Conservation (phyloP, 2,797 vertebrate genomes). For the Melanotaenia nigrans region DNA sequence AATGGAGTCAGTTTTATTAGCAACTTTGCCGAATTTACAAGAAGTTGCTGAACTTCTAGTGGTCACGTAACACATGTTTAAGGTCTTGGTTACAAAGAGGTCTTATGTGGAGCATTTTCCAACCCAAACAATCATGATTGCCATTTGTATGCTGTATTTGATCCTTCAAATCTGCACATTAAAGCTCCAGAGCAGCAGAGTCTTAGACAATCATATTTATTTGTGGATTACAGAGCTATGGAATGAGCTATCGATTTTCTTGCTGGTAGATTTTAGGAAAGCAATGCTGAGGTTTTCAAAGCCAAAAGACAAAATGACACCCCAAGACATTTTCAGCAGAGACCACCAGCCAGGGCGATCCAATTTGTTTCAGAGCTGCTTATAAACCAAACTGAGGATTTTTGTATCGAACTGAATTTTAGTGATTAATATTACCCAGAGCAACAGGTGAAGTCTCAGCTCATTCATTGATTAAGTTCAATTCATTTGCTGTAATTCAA, state of each 20-base stretch:
- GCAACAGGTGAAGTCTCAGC: constrained; percentile 19
- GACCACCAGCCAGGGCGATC: constrained; percentile 1
- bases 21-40: constrained; percentile 30
- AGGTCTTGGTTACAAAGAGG: constrained; percentile 5
- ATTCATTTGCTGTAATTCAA: constrained; percentile 33
- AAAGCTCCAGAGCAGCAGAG: constrained; percentile 35
- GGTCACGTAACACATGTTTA: constrained; percentile 1
- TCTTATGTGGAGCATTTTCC: not conserved
- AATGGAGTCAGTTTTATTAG: constrained; percentile 61
- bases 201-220: constrained; percentile 66
- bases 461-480: constrained; percentile 21
- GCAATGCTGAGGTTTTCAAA: constrained; percentile 30
- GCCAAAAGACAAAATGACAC: constrained; percentile 51
- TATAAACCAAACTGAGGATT: constrained; percentile 8
- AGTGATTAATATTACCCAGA: constrained; percentile 18
- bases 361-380: not conserved
- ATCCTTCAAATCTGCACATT: constrained; percentile 58
- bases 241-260: constrained; percentile 76
- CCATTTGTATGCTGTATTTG: constrained; percentile 22
- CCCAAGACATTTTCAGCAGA: constrained; percentile 15
- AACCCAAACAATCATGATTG: constrained; percentile 16
- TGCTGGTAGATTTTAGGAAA: constrained; percentile 39
- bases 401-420: constrained; percentile 12
- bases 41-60: constrained; percentile 41
- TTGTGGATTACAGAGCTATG: constrained; percentile 55